Base-by-base conservation (phyloP, 2,113 vertebrate genomes). In the Psilopogon haemacephalus region DNA sequence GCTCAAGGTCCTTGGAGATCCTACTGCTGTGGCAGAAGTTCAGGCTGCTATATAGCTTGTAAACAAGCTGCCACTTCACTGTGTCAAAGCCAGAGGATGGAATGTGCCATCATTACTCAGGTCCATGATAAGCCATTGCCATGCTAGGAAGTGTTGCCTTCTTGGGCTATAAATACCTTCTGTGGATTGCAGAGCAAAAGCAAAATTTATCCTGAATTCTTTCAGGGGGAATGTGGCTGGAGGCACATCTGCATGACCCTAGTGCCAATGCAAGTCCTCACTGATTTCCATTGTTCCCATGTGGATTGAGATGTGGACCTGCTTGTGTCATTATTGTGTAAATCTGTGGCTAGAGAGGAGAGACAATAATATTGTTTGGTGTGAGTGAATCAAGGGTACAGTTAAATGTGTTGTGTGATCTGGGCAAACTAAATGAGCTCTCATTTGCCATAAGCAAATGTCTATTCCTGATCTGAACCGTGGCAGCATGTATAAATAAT, bases 251-350 rank as follows among this genome's bases (percentile, higher is more conserved):
- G 38, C 44, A 7, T 35, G 75, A 42, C 26, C 30, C 52, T 28
- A 8, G 19, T 52, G 37, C 44, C 30, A 5, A 37, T 65, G 50
- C 63, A 37, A 33, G 56, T 55, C 68, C 68, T 79, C 33, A 9
- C 0, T 37, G 30, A 12, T 63, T 40, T 58, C 60, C 1, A 0
- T 69, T 20, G 26, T 52, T 63, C 48, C 62, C 11, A 5, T 8
- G 11, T 40, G n/a, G 55, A 64, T n/a, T 1, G 1, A 62, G 60
- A 30, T 28, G 28, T 12, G 24, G 35, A 23, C 35, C 28, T 86
- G 40, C 54, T 62, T 37, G 9, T 33, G 21, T 35, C 54, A 52
- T 38, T 63, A 23, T n/a, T 40, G n/a, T 35, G 24, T 28, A 24
- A 20, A 58, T 37, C 32, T 32, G 4, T 35, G 46, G 55, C 42